A percentile compares a stretch with the other conserved stretches of the same genome.
These are phyloP conservation scores for Aphelinus atriplicis DNA, from an alignment of 1,140 invertebrate species.

Conservation along the genomic window DNA sequence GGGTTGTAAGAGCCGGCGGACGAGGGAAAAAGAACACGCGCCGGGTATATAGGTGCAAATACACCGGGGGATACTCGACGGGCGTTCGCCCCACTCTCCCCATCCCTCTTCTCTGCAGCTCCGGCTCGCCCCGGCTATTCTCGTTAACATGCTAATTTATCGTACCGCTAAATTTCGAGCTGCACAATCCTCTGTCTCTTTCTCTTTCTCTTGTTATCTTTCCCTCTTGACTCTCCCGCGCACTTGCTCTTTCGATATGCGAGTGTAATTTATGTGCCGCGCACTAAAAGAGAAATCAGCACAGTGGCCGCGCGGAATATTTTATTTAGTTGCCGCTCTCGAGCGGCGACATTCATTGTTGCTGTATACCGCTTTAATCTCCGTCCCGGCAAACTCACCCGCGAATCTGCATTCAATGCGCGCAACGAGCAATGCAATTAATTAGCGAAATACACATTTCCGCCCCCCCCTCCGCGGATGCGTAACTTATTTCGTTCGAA, in stretches of 20 bases:
- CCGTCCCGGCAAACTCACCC: too few relatives aligned
- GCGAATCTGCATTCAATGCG: too few relatives aligned
- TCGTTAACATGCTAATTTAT: slow-evolving; percentile 65
- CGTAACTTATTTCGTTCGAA: too few relatives aligned
- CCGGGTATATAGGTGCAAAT: slow-evolving; percentile 25
- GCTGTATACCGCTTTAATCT: too few relatives aligned
- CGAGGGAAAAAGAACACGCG: slow-evolving; percentile 20
- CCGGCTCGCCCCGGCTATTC: slow-evolving; percentile 38
- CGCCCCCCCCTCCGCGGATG: too few relatives aligned
- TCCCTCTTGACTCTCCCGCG: not conserved
- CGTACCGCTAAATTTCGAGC: slow-evolving; percentile 56
- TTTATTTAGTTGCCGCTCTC: too few relatives aligned
- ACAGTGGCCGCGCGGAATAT: not conserved
- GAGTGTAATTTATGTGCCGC: slow-evolving; percentile 1
- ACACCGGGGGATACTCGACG: slow-evolving; percentile 18
- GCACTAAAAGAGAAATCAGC: not conserved
- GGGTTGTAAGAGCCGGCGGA: slow-evolving; percentile 15
- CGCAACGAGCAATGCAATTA: too few relatives aligned
- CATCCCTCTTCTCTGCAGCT: slow-evolving; percentile 19
- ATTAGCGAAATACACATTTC: too few relatives aligned
- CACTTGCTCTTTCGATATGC: not conserved
- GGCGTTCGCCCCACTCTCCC: not conserved
- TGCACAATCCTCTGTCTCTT: slow-evolving; percentile 23
- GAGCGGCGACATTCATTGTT: too few relatives aligned
- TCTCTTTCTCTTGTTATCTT: slow-evolving; percentile 17